phyloP scores from a whole-genome alignment of 92 coral and sea anemone genomes.

The Porites evermanni region DNA sequence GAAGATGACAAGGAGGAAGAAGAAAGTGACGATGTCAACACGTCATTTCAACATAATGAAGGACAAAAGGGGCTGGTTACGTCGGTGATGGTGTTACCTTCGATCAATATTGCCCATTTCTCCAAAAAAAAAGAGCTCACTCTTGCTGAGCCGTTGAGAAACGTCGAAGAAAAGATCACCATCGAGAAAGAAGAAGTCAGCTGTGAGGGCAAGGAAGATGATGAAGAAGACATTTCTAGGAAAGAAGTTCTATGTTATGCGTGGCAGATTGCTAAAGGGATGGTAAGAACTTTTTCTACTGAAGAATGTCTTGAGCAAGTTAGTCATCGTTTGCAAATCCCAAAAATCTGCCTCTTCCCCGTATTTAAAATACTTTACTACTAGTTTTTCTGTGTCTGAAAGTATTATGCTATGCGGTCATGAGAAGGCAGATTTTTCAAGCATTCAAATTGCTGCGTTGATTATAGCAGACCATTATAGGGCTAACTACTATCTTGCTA shows the following conservation, averaged over 20 bases:
- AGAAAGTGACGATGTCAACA: not conserved
- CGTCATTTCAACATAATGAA: not conserved
- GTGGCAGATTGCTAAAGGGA: conserved; percentile 82
- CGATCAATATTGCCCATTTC: not conserved
- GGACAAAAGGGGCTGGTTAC: not conserved
- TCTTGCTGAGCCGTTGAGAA: not conserved
- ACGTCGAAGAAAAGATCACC: not conserved
- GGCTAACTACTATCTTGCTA: too few relatives aligned
- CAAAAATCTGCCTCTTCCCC: too few relatives aligned
- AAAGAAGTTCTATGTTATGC: conserved; percentile 77
- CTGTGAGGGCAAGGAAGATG: conserved; percentile 39
- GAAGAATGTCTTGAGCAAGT: too few relatives aligned
- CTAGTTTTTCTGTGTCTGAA: too few relatives aligned
- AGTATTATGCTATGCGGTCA: too few relatives aligned
- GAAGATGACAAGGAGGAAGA: not conserved
- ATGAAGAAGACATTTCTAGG: conserved; percentile 49
- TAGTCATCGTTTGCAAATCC: too few relatives aligned
- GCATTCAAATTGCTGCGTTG: too few relatives aligned
- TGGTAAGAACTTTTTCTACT: conserved; percentile 53
- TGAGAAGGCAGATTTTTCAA: too few relatives aligned
- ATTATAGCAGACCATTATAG: too few relatives aligned
- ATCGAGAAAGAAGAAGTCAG: not conserved
- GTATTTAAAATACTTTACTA: too few relatives aligned
- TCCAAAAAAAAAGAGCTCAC: not conserved
- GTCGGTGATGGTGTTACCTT: not conserved